These are phyloP conservation scores for Cuculus canorus DNA, from an alignment of 2,797 vertebrate species.

Conservation along the genomic window DNA sequence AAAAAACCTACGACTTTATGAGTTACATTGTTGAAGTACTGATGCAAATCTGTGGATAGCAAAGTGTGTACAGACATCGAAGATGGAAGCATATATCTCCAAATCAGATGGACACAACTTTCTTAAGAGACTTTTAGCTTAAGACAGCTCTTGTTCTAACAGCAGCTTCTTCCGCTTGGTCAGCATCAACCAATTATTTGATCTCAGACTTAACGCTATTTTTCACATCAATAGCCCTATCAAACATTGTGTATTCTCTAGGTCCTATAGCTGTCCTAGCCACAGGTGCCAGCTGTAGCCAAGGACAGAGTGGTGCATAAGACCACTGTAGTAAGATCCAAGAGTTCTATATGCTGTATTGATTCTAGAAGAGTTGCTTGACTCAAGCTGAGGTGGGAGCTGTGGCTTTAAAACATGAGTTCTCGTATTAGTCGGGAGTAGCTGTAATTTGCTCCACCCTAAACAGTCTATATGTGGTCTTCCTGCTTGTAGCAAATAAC, in stretches of 20 bases:
- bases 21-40: background rate
- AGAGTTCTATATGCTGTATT: background rate
- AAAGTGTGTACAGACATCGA: rapidly evolving
- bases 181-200: background rate
- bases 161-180: background rate
- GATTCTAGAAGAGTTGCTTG: background rate
- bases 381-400: slow-evolving; percentile 31
- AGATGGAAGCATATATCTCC: background rate
- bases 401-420: slow-evolving; percentile 50
- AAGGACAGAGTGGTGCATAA: background rate
- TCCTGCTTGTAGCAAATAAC: background rate
- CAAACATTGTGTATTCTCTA: background rate
- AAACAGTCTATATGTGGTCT: slow-evolving; percentile 30
- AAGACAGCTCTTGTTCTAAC: background rate
- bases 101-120: background rate
- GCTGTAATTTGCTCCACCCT: slow-evolving; percentile 37
- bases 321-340: background rate
- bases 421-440: slow-evolving; percentile 25
- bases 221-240: background rate
- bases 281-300: background rate
- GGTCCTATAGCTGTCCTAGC: background rate
- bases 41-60: background rate
- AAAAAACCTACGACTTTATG: background rate
- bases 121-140: background rate
- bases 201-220: background rate